Evolutionary conservation across 1,140 invertebrate species (phyloP).

Genomic region (Dendroctonus ponderosae): DNA sequence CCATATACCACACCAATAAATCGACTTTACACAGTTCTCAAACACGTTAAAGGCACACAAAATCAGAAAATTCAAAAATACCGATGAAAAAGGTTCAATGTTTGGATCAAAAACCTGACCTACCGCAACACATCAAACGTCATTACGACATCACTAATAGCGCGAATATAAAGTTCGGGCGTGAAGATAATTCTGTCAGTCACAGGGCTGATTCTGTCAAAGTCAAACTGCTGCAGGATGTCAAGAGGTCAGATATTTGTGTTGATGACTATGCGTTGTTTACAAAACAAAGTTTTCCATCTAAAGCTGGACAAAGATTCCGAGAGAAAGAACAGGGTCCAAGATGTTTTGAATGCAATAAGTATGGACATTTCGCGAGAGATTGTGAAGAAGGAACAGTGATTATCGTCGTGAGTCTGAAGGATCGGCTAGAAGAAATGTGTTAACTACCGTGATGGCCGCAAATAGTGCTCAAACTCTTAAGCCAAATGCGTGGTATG

Average conservation of each 20-base stretch:
- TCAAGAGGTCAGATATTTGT: background rate
- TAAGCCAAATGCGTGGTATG: background rate
- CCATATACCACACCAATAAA: no score
- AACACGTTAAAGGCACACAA: no score
- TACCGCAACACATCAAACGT: no score
- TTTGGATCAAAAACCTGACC: no score
- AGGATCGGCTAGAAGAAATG: background rate
- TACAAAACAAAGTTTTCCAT: background rate
- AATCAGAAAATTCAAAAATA: no score
- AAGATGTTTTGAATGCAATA: background rate
- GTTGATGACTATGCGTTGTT: background rate
- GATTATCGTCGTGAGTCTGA: no score
- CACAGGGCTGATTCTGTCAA: background rate
- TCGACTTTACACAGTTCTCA: no score
- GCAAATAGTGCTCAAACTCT: background rate
- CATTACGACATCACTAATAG: no score
- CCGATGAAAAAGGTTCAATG: no score
- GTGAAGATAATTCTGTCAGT: conserved; percentile 1
- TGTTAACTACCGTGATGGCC: background rate
- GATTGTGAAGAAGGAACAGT: no score
- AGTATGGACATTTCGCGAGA: conserved; percentile 1
- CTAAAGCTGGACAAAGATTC: background rate
- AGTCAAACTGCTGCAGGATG: conserved; percentile 1
- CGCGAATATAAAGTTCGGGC: background rate
- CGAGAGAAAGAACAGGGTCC: background rate